Percentiles rank a stretch among this genome's conserved stretches.
Evolutionary conservation across 2,888 invertebrate species (phyloP).

Genomic region (Nemurella pictetii): DNA sequence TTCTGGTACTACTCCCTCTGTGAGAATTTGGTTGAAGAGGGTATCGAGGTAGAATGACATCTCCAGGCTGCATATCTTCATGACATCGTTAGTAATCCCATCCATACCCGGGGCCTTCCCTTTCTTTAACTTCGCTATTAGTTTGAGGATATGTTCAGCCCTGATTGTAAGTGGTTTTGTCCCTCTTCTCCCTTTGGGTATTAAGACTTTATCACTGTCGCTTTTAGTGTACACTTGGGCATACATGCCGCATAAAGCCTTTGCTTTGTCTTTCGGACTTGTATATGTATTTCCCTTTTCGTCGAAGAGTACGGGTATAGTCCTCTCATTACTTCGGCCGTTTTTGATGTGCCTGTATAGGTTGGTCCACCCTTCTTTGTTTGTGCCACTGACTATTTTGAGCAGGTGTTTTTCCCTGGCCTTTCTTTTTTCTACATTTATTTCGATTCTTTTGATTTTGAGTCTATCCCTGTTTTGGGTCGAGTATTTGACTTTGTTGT

Average conservation of each 20-base stretch:
- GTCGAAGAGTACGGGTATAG: not conserved
- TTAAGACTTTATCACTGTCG: not conserved
- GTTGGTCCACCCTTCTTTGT: not conserved
- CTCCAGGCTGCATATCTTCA: not conserved
- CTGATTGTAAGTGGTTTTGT: not conserved
- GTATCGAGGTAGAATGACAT: not conserved
- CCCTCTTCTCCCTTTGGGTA: not conserved
- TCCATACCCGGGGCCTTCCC: not conserved
- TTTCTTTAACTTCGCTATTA: not conserved
- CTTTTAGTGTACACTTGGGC: not conserved
- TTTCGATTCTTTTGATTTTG: not conserved
- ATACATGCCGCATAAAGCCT: not conserved
- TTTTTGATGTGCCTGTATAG: not conserved
- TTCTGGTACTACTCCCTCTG: not conserved
- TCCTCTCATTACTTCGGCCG: not conserved
- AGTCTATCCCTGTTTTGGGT: not conserved
- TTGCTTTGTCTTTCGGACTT: not conserved
- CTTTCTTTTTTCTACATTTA: not conserved
- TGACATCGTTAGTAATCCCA: not conserved
- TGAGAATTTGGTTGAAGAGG: not conserved
- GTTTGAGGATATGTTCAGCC: not conserved
- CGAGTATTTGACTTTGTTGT: not conserved
- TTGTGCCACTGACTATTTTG: not conserved
- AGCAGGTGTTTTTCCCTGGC: not conserved
- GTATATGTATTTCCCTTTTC: not conserved